Evolutionary conservation across 2,888 invertebrate species (phyloP).

Genomic region (Congeria kusceri): DNA sequence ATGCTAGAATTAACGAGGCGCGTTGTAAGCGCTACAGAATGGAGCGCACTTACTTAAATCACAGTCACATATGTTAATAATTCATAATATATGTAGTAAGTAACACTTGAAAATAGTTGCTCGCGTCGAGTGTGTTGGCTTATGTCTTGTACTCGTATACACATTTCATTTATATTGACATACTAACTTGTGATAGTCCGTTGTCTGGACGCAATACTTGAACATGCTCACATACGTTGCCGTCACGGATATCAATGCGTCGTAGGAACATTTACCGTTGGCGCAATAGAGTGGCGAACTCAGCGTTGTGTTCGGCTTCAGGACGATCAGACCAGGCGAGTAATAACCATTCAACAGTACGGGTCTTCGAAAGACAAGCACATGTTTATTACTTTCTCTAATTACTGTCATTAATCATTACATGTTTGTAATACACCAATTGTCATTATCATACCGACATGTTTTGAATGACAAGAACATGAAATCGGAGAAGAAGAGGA

Average conservation of each 20-base stretch:
- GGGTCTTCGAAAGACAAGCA: not conserved
- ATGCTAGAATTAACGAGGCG: too few relatives aligned
- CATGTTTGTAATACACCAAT: too few relatives aligned
- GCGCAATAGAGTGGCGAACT: not conserved
- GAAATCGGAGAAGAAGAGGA: too few relatives aligned
- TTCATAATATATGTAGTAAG: not conserved
- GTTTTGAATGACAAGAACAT: too few relatives aligned
- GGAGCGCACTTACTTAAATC: not conserved
- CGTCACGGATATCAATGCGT: not conserved
- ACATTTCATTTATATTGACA: too few relatives aligned
- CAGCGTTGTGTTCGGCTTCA: not conserved
- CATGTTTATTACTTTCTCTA: too few relatives aligned
- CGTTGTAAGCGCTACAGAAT: too few relatives aligned
- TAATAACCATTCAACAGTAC: not conserved
- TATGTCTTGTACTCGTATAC: too few relatives aligned
- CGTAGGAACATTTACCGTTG: not conserved
- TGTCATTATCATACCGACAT: too few relatives aligned
- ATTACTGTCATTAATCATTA: too few relatives aligned
- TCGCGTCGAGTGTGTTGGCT: too few relatives aligned
- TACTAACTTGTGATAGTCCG: not conserved
- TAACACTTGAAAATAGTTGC: too few relatives aligned
- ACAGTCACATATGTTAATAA: not conserved
- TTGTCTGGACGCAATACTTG: constrained; percentile 4
- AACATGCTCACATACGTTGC: not conserved
- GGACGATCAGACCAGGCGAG: not conserved